Conservation (phyloP, 2,113 vertebrate species). For the Ursus arctos region DNA sequence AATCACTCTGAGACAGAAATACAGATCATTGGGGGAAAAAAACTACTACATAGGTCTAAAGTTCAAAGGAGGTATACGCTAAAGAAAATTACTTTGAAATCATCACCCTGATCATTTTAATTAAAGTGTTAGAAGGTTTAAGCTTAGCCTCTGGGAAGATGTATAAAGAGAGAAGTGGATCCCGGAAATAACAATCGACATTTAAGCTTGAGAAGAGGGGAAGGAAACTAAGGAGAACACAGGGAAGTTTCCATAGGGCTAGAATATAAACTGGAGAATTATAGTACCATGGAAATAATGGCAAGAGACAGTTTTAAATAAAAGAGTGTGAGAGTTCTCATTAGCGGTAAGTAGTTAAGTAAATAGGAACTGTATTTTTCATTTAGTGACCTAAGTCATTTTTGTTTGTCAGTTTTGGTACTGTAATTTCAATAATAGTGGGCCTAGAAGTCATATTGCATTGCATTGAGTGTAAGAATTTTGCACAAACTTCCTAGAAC, state of each 20-base stretch:
- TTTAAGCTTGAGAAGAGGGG: background rate
- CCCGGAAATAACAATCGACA: background rate
- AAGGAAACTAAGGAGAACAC: background rate
- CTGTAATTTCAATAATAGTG: background rate
- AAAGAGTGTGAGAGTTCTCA: background rate
- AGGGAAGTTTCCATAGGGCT: background rate
- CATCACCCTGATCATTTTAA: background rate
- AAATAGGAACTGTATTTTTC: background rate
- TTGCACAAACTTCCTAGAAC: background rate
- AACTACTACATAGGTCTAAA: background rate
- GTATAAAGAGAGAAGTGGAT: background rate
- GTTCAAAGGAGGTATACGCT: background rate
- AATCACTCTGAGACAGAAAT: background rate
- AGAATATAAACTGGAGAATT: background rate
- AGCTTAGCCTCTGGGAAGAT: background rate
- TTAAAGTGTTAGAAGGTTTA: background rate
- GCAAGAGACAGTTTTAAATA: background rate
- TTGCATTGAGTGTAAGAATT: background rate
- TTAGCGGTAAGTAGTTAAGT: background rate
- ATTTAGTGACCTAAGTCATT: background rate
- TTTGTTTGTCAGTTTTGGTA: background rate
- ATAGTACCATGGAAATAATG: background rate
- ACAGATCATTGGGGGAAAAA: background rate
- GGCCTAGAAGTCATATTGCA: background rate
- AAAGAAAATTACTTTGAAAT: constrained; percentile 5